Conservation (phyloP, 2,888 invertebrate species). For the Trisateles emortualis region DNA sequence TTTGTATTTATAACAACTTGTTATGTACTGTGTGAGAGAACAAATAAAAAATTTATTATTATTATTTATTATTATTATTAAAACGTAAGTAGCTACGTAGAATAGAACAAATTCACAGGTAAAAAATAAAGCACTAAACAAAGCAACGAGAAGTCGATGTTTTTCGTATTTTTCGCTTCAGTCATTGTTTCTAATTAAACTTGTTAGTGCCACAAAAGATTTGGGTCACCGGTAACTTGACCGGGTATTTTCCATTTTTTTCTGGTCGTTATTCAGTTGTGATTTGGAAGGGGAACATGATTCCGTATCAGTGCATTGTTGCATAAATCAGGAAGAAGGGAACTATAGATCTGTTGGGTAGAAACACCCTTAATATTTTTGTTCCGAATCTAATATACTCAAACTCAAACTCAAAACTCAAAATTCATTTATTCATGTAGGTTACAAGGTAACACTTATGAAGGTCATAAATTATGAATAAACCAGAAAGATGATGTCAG, state of each 20-base stretch:
- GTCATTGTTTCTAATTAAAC: constrained; percentile 19
- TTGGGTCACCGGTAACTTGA: constrained; percentile 12
- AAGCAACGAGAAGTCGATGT: background rate
- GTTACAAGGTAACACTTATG: too few species aligned
- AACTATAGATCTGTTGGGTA: background rate
- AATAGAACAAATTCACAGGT: too few species aligned
- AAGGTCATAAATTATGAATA: too few species aligned
- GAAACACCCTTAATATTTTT: background rate
- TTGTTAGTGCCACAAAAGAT: constrained; percentile 19
- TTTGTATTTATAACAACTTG: too few species aligned
- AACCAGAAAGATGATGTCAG: too few species aligned
- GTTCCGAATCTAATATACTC: too few species aligned
- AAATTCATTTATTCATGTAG: too few species aligned
- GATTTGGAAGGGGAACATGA: background rate
- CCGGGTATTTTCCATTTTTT: constrained; percentile 1
- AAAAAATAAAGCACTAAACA: background rate
- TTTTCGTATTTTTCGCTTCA: background rate
- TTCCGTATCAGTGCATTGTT: constrained; percentile 1
- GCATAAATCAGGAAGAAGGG: background rate
- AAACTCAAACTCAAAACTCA: too few species aligned
- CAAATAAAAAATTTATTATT: too few species aligned
- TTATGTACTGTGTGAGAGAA: too few species aligned
- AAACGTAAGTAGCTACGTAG: too few species aligned
- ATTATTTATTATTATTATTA: too few species aligned
- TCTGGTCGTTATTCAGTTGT: background rate